These are phyloP conservation scores for Columbina picui DNA, from an alignment of 2,113 vertebrate species.

Conservation along the genomic window DNA sequence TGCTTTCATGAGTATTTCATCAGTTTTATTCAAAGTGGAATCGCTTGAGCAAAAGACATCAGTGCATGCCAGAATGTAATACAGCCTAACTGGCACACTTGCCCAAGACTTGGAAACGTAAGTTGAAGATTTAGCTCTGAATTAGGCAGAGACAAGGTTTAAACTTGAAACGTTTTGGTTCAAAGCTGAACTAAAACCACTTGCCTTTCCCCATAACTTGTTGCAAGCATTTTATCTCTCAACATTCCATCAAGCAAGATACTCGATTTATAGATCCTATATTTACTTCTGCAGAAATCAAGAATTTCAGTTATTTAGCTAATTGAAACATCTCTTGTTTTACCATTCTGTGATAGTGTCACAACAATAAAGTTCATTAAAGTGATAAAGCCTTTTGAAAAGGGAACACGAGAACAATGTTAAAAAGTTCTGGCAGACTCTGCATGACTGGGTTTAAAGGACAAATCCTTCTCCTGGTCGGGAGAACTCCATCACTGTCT, in stretches of 20 bases:
- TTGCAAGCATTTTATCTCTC: neutral
- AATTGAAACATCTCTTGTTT: constrained; percentile 36
- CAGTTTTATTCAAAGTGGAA: neutral
- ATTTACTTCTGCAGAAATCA: constrained; percentile 53
- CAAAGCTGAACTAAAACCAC: neutral
- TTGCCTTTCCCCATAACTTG: neutral
- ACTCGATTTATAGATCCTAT: constrained; percentile 53
- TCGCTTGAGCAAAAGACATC: neutral
- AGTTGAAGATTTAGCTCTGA: neutral
- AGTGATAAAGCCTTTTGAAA: neutral
- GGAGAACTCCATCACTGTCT: neutral
- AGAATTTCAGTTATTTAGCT: neutral
- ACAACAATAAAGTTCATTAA: constrained; percentile 50
- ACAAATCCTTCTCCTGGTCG: neutral
- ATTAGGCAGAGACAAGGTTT: neutral
- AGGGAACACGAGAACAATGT: neutral
- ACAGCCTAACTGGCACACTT: neutral
- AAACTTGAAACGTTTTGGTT: neutral
- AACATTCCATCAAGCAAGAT: constrained; percentile 38
- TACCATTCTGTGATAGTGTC: neutral
- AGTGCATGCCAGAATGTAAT: neutral
- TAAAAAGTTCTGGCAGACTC: neutral
- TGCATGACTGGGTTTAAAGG: neutral
- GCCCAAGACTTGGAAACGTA: neutral
- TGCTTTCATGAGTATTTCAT: neutral